phyloP scores from a whole-genome alignment of 2,113 vertebrate genomes.

The Heliornis fulica region DNA sequence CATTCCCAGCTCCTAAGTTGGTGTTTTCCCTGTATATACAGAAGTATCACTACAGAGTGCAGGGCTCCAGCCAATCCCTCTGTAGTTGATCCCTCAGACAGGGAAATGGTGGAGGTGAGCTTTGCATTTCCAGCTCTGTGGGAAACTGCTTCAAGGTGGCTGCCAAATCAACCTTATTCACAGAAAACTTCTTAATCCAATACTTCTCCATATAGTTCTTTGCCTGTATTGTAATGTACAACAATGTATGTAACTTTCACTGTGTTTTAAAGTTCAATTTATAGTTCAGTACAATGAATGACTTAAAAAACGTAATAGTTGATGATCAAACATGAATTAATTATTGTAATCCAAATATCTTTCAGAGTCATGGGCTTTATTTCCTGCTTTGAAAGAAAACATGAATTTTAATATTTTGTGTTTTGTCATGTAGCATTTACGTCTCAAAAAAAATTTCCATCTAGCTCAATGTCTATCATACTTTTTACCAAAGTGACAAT shows the following conservation, averaged over 20 bases:
- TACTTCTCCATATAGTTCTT: not conserved
- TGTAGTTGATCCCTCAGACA: not conserved
- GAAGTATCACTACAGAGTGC: not conserved
- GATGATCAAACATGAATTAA: not conserved
- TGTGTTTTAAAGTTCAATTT: not conserved
- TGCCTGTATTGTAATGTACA: not conserved
- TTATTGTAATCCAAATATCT: not conserved
- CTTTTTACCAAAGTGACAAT: not conserved
- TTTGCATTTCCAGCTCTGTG: not conserved
- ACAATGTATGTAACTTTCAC: not conserved
- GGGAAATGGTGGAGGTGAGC: not conserved
- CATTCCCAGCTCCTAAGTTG: not conserved
- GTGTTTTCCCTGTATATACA: not conserved
- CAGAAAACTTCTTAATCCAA: not conserved
- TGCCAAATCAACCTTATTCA: not conserved
- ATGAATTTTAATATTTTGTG: not conserved
- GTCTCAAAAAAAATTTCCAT: not conserved
- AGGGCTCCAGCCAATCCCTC: not conserved
- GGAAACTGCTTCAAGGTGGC: not conserved
- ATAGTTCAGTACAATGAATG: conserved; percentile 2
- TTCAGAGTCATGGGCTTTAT: not conserved
- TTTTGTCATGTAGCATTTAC: not conserved
- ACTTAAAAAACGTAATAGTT: not conserved
- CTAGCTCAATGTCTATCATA: not conserved
- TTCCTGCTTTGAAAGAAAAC: not conserved